These are phyloP conservation scores for Brachionus calyciflorus DNA, from an alignment of 1,140 invertebrate species.

Conservation along the genomic window DNA sequence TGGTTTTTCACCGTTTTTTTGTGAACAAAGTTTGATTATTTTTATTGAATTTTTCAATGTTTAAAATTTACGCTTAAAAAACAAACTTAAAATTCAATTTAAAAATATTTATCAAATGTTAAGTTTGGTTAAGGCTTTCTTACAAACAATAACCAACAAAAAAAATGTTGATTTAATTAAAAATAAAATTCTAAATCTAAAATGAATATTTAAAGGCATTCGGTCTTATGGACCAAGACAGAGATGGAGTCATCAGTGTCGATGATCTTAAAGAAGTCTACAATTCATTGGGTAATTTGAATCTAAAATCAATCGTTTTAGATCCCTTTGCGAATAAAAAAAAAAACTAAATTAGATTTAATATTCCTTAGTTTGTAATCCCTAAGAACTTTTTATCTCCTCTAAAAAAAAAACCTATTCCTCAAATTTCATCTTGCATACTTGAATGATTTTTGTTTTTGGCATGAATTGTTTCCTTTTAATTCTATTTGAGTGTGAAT, in stretches of 20 bases:
- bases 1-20: not conserved
- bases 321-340: no score
- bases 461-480: no score
- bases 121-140: no score
- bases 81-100: no score
- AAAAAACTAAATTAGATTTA: not conserved
- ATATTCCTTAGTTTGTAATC: no score
- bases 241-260: conserved; percentile 94
- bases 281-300: conserved; percentile 75
- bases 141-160: no score
- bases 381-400: no score
- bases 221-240: conserved; percentile 95
- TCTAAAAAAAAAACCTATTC: no score
- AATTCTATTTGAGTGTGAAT: no score
- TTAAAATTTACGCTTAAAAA: no score
- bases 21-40: not conserved
- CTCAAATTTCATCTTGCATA: not conserved
- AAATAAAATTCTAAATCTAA: not conserved
- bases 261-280: conserved; percentile 90
- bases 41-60: not conserved
- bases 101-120: no score
- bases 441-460: not conserved
- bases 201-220: conserved; percentile 93
- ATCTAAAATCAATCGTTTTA: not conserved
- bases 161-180: not conserved